phyloP scores from a whole-genome alignment of 92 coral and sea anemone genomes.

The Epizoanthus stellaris region DNA sequence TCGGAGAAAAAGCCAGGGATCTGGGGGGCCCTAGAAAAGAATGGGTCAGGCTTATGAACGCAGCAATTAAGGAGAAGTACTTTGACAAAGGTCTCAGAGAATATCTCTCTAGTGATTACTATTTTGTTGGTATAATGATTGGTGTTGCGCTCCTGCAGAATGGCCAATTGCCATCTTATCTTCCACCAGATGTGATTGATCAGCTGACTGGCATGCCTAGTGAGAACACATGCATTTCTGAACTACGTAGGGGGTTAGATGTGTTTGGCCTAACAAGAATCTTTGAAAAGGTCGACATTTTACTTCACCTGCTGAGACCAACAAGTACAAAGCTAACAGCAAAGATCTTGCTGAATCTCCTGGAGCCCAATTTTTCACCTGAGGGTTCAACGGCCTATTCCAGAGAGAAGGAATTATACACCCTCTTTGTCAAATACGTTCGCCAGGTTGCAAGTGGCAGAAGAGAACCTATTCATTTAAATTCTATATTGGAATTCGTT shows the following conservation, averaged over 20 bases:
- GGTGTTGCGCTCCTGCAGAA: slow-evolving; percentile 61
- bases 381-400: slow-evolving; percentile 62
- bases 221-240: slow-evolving; percentile 37
- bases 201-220: slow-evolving; percentile 30
- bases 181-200: slow-evolving; percentile 57
- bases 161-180: slow-evolving; percentile 58
- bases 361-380: slow-evolving; percentile 60
- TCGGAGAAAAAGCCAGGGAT: slow-evolving; percentile 25
- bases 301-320: slow-evolving; percentile 69
- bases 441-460: slow-evolving; percentile 75
- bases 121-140: slow-evolving; percentile 59
- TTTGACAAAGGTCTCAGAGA: slow-evolving; percentile 56
- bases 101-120: slow-evolving; percentile 47
- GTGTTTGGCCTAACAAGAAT: slow-evolving; percentile 57
- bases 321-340: slow-evolving; percentile 42
- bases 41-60: slow-evolving; percentile 61
- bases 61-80: slow-evolving; percentile 53
- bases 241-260: slow-evolving; percentile 59
- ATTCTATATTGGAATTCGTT: slow-evolving; percentile 56
- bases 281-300: slow-evolving; percentile 44
- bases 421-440: slow-evolving; percentile 71
- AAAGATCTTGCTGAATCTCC: slow-evolving; percentile 51
- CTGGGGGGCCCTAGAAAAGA: slow-evolving; percentile 47
- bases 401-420: slow-evolving; percentile 62
- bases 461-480: slow-evolving; percentile 56